phyloP scores from a whole-genome alignment of 2,797 vertebrate species.

The Fringilla coelebs region DNA sequence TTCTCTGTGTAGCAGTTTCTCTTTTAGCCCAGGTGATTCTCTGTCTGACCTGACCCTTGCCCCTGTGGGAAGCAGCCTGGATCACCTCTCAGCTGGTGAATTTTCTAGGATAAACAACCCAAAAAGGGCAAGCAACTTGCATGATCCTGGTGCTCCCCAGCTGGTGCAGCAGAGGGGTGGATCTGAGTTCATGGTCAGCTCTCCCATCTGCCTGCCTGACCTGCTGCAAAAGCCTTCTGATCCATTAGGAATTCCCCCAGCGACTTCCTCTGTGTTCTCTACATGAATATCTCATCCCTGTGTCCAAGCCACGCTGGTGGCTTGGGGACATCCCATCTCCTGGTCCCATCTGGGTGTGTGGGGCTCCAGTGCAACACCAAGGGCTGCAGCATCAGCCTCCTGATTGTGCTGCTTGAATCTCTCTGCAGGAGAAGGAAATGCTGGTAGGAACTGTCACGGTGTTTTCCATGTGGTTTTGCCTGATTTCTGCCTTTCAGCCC shows the following conservation, averaged over 20 bases:
- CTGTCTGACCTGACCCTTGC: not conserved
- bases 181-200: fast-evolving
- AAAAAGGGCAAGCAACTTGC: fast-evolving
- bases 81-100: not conserved
- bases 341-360: not conserved
- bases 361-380: not conserved
- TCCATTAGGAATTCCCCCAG: not conserved
- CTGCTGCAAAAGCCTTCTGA: not conserved
- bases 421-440: not conserved
- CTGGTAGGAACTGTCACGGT: not conserved
- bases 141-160: not conserved
- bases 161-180: not conserved
- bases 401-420: not conserved
- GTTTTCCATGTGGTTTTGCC: not conserved
- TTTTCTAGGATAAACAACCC: not conserved
- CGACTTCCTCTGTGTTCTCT: not conserved
- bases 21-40: not conserved
- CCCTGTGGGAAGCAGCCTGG: not conserved
- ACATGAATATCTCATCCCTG: not conserved
- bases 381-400: not conserved
- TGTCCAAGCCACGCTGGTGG: not conserved
- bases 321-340: not conserved
- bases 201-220: not conserved
- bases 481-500: not conserved
- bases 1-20: not conserved